These are phyloP conservation scores for Trissolcus japonicus DNA, from an alignment of 2,888 invertebrate genomes.

Conservation along the genomic window DNA sequence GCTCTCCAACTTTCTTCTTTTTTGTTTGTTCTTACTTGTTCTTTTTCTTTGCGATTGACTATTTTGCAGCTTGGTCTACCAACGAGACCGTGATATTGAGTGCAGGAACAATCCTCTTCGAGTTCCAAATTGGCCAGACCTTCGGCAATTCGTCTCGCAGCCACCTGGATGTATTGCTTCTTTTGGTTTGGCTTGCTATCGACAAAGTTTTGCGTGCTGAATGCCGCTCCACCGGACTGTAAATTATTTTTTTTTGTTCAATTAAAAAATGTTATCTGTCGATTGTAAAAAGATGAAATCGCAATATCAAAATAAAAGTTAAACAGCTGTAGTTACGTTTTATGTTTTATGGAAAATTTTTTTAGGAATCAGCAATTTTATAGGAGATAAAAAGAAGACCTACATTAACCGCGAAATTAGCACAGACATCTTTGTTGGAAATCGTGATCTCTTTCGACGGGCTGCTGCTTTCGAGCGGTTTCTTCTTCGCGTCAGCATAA, in stretches of 20 bases:
- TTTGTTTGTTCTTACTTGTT: conserved; percentile 59
- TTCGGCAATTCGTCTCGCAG: conserved; percentile 70
- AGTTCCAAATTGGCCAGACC: conserved; percentile 68
- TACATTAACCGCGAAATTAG: conserved; percentile 81
- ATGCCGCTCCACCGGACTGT: conserved; percentile 82
- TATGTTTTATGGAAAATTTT: too few relatives aligned
- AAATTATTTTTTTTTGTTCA: background rate
- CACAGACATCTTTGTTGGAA: conserved; percentile 80
- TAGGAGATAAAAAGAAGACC: conserved; percentile 66
- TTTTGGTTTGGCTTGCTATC: conserved; percentile 78
- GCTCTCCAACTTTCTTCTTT: background rate
- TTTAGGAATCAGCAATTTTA: too few relatives aligned
- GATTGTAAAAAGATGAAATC: too few relatives aligned
- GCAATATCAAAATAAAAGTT: too few relatives aligned
- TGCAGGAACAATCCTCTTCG: conserved; percentile 73
- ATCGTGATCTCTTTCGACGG: conserved; percentile 79
- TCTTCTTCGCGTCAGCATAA: conserved; percentile 81
- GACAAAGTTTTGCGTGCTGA: conserved; percentile 81
- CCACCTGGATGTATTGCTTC: conserved; percentile 80
- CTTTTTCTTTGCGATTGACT: conserved; percentile 68
- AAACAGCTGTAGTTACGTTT: too few relatives aligned
- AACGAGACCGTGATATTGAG: conserved; percentile 63
- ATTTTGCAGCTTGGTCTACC: conserved; percentile 71
- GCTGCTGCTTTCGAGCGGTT: conserved; percentile 79
- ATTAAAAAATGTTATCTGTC: too few relatives aligned